Evolutionary conservation across 2,797 vertebrate species (phyloP), one percentile per base, ranked within the genome.

Genomic region (Gallinago solitaria): DNA sequence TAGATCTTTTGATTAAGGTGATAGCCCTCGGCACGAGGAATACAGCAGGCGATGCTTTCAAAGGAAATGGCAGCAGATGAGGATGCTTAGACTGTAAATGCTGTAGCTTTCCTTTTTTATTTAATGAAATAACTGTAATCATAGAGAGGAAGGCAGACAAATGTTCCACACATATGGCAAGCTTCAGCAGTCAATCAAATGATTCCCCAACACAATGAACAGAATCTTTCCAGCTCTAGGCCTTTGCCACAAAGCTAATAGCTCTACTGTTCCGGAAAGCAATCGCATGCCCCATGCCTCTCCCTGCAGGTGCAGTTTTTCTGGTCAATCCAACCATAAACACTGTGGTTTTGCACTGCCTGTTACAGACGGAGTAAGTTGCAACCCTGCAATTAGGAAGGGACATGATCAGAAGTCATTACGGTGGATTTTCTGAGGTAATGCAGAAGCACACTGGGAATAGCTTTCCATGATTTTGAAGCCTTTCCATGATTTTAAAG

Each of bases 141-240:
- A 70, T 32, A 87, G 84, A 70, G 25, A 89, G 68, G 56, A 78
- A 93, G 89, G 41, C 56, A 77, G 81, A 91, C 53, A 90, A 95
- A 93, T 85, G 64, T 89, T 85, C 80, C 76, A 91, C 53, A 60
- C 68, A 83, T 68, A 93, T 68, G 92, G 83, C 71, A 91, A 59
- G 68, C 84, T 94, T 90, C 89, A 77, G 51, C 89, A 89, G 78
- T 87, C 78, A 80, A 68, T 88, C 78, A 78, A 81, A 73, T 47
- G 84, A 89, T 96, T 92, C 56, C 37, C 53, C 68, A 87, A 61
- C 60, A 83, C 93, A 94, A 68, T 74, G 75, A 93, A 64, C 16
- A 35, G 67, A 93, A 28, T 81, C 57, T 93, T 94, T 95, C 90
- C 95, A 95, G 78, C 90, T 94, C 89, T 77, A 94, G 92, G 90